phyloP scores from a whole-genome alignment of 2,888 invertebrate genomes.

The Cryptus armator region DNA sequence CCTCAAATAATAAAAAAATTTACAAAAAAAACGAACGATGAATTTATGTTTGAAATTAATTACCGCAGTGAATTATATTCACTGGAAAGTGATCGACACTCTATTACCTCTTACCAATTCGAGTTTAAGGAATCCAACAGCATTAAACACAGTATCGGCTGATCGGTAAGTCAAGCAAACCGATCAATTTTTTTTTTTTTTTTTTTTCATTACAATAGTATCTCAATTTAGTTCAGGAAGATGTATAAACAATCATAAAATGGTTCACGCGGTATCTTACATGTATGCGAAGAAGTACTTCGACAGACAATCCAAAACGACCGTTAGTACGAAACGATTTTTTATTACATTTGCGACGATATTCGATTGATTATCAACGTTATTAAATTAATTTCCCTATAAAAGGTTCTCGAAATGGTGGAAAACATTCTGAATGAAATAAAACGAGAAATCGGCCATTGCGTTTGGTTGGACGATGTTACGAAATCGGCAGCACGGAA shows the following conservation, averaged over 20 bases:
- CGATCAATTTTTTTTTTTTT: neutral
- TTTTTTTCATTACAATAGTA: neutral
- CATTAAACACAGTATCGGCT: too few species aligned
- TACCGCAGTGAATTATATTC: slow-evolving; percentile 21
- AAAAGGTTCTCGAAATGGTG: neutral
- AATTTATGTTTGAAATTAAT: neutral
- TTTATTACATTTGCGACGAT: neutral
- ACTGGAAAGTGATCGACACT: neutral
- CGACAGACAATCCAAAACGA: neutral
- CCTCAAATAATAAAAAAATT: too few species aligned
- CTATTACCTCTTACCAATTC: neutral
- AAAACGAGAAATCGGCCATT: neutral
- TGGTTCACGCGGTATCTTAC: neutral
- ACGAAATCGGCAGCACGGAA: neutral
- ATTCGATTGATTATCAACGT: neutral
- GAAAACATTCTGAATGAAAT: neutral
- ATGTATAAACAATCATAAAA: neutral
- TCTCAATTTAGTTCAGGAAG: neutral
- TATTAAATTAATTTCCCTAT: neutral
- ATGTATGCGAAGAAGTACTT: slow-evolving; percentile 6
- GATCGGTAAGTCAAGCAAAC: neutral
- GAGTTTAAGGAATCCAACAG: neutral
- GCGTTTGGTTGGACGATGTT: slow-evolving; percentile 5
- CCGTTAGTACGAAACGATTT: neutral
- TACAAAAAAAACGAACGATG: too few species aligned